phyloP scores from a whole-genome alignment of 2,888 invertebrate species.

The Lepeophtheirus nordmannii region DNA sequence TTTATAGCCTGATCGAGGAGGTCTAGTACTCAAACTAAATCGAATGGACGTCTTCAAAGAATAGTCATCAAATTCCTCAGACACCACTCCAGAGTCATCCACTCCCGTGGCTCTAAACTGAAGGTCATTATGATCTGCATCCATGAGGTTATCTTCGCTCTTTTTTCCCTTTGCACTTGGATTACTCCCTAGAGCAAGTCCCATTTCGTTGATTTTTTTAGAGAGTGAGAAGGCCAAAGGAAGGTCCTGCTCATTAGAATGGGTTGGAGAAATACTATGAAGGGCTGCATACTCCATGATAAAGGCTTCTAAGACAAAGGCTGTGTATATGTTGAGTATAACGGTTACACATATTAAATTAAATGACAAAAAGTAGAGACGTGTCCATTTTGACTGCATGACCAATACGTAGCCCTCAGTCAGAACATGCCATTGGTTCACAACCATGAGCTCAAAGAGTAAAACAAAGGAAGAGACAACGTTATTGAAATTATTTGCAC shows the following conservation, averaged over 20 bases:
- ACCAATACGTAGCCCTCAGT: conserved; percentile 6
- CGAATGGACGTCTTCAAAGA: neutral
- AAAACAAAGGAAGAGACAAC: conserved; percentile 35
- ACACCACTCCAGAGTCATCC: neutral
- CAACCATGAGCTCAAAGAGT: conserved; percentile 39
- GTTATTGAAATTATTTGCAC: conserved; percentile 39
- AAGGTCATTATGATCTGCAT: conserved; percentile 3
- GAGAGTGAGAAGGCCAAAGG: neutral
- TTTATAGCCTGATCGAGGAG: neutral
- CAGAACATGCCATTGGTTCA: conserved; percentile 40
- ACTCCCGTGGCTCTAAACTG: neutral
- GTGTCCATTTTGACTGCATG: conserved; percentile 30
- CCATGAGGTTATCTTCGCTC: neutral
- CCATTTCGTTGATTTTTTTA: neutral
- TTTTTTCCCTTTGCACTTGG: neutral
- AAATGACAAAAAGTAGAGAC: conserved; percentile 37
- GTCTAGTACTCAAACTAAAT: neutral
- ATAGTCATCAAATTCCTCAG: neutral
- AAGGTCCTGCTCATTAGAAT: neutral
- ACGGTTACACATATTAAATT: conserved; percentile 37
- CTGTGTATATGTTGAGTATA: conserved; percentile 39
- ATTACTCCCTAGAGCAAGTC: neutral
- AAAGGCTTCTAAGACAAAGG: conserved; percentile 39
- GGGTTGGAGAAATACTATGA: neutral
- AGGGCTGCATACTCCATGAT: conserved; percentile 35